These are phyloP conservation scores for Gisinianus flammeolus DNA, from an alignment of 2,888 invertebrate genomes.

Conservation along the genomic window DNA sequence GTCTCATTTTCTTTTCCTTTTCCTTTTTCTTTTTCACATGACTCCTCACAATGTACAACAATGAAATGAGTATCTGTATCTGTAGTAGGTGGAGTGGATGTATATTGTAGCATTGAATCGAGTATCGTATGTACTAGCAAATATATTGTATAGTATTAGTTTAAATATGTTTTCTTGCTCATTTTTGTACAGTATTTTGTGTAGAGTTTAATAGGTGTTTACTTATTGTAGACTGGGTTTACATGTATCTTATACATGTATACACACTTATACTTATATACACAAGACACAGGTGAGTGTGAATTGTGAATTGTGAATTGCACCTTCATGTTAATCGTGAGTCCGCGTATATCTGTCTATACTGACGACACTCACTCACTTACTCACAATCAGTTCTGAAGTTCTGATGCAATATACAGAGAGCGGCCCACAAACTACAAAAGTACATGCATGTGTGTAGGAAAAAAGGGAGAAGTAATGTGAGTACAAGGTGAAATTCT, in stretches of 20 bases:
- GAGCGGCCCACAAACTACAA: background rate
- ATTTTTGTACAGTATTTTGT: too few relatives aligned
- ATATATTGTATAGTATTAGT: background rate
- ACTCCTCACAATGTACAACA: background rate
- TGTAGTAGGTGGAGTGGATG: background rate
- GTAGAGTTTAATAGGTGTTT: too few relatives aligned
- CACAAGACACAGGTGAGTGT: too few relatives aligned
- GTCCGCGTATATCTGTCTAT: background rate
- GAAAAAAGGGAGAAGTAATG: background rate
- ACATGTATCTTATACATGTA: too few relatives aligned
- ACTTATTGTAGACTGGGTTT: too few relatives aligned
- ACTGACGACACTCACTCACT: too few relatives aligned
- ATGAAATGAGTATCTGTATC: conserved; percentile 3
- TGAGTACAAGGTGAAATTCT: conserved; percentile 7
- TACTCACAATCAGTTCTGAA: too few relatives aligned
- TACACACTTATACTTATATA: too few relatives aligned
- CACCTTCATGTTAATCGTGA: background rate
- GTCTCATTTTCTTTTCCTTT: background rate
- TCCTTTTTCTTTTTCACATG: conserved; percentile 1
- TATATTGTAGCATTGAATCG: background rate
- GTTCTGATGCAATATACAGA: background rate
- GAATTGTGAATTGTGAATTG: too few relatives aligned
- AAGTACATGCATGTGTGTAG: background rate
- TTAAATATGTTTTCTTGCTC: too few relatives aligned
- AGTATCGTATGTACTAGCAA: background rate